phyloP scores from a whole-genome alignment of 2,113 vertebrate genomes.

The Phasianus colchicus region DNA sequence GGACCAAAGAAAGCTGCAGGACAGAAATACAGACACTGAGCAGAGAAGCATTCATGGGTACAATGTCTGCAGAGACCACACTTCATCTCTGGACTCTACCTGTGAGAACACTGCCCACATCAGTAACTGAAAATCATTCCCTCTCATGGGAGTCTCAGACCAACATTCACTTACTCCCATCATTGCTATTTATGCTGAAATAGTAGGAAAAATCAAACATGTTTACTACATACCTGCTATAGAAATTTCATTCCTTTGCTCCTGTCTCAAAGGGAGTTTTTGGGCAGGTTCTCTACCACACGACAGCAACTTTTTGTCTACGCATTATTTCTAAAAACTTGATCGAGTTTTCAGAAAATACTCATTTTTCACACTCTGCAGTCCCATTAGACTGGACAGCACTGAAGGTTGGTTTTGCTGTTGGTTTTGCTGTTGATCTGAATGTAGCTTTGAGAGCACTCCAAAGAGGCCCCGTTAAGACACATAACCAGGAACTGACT shows the following conservation, averaged over 20 bases:
- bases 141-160: background rate
- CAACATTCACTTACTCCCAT: background rate
- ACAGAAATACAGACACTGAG: background rate
- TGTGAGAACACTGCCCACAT: background rate
- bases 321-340: background rate
- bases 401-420: background rate
- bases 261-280: background rate
- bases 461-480: background rate
- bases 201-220: background rate
- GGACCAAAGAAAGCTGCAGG: slow-evolving; percentile 69
- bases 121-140: background rate
- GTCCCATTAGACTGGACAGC: background rate
- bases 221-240: background rate
- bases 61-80: background rate
- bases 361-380: background rate
- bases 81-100: background rate
- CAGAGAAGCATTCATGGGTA: background rate
- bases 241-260: background rate
- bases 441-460: background rate
- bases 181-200: background rate
- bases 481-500: background rate
- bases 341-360: background rate
- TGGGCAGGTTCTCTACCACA: background rate
- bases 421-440: background rate
- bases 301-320: background rate